These are phyloP conservation scores for Clarias laeviceps DNA, from an alignment of 2,797 vertebrate genomes.

Conservation along the genomic window DNA sequence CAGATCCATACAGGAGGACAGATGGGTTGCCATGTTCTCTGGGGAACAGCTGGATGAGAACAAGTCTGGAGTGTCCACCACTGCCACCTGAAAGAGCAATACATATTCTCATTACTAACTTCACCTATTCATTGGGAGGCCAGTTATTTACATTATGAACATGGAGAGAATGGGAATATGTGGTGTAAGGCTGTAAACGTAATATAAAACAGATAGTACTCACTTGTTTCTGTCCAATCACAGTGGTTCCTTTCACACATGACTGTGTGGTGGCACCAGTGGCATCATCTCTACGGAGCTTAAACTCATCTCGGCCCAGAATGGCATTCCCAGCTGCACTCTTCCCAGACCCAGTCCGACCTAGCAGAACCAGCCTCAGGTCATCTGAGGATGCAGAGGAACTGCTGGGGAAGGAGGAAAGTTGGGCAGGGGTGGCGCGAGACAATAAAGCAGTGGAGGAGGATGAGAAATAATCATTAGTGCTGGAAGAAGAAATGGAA, in stretches of 20 bases:
- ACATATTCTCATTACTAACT: neutral
- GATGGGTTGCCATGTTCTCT: slow-evolving; percentile 69
- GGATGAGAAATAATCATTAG: neutral
- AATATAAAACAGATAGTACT: slow-evolving; percentile 35
- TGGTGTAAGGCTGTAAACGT: neutral
- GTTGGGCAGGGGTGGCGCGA: slow-evolving; percentile 19
- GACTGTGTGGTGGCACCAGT: slow-evolving; percentile 58
- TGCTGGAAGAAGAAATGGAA: neutral
- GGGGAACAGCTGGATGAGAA: slow-evolving; percentile 66
- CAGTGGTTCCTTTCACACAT: slow-evolving; percentile 70
- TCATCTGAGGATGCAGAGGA: slow-evolving; percentile 45
- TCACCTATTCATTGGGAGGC: neutral
- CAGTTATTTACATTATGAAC: neutral
- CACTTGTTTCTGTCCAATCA: slow-evolving; percentile 65
- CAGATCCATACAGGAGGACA: slow-evolving; percentile 72
- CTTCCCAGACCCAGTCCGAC: slow-evolving; percentile 73
- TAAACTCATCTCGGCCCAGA: slow-evolving; percentile 67
- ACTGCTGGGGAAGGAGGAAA: slow-evolving; percentile 1
- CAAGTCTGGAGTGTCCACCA: slow-evolving; percentile 80
- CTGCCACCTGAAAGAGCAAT: slow-evolving; percentile 65
- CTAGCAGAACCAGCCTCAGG: slow-evolving; percentile 75
- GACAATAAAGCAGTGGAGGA: neutral
- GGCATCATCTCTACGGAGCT: slow-evolving; percentile 51
- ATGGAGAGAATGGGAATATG: neutral
- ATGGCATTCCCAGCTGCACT: slow-evolving; percentile 72